These are phyloP conservation scores for Tiphia femorata DNA, from an alignment of 2,888 invertebrate genomes.

Conservation along the genomic window DNA sequence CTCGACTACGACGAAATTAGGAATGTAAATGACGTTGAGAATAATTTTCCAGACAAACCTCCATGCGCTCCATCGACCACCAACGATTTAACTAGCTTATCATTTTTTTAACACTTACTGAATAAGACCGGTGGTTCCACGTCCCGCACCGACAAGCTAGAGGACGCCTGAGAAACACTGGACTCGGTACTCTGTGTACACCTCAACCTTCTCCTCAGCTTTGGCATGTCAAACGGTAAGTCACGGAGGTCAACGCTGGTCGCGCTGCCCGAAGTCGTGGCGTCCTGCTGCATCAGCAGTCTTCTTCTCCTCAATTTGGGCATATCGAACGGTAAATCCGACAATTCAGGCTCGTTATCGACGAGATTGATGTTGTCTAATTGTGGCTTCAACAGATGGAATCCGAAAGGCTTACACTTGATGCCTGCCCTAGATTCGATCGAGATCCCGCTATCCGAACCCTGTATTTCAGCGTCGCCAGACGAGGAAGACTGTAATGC, in stretches of 20 bases:
- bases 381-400: conserved; percentile 72
- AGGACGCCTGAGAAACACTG: conserved; percentile 84
- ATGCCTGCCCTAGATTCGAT: conserved; percentile 85
- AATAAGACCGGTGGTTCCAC: conserved; percentile 73
- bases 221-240: conserved; percentile 93
- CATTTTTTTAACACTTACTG: conserved; percentile 68
- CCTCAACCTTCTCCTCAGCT: conserved; percentile 82
- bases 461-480: conserved; percentile 83
- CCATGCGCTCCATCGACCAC: too few species aligned
- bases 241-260: conserved; percentile 84
- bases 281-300: conserved; percentile 76
- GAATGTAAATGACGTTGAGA: too few species aligned
- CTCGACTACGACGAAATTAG: too few species aligned
- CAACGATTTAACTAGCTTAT: too few species aligned
- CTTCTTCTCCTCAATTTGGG: conserved; percentile 84
- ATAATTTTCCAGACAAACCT: too few species aligned
- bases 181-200: conserved; percentile 77
- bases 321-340: conserved; percentile 91
- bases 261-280: conserved; percentile 79
- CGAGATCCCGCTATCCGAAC: conserved; percentile 90
- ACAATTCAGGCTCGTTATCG: conserved; percentile 75
- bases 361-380: conserved; percentile 68
- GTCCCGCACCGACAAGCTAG: conserved; percentile 84
- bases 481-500: conserved; percentile 76
- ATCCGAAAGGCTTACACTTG: conserved; percentile 77